Evolutionary conservation across 2,113 vertebrate species (phyloP).

Genomic region (Triplophysa siluroides): DNA sequence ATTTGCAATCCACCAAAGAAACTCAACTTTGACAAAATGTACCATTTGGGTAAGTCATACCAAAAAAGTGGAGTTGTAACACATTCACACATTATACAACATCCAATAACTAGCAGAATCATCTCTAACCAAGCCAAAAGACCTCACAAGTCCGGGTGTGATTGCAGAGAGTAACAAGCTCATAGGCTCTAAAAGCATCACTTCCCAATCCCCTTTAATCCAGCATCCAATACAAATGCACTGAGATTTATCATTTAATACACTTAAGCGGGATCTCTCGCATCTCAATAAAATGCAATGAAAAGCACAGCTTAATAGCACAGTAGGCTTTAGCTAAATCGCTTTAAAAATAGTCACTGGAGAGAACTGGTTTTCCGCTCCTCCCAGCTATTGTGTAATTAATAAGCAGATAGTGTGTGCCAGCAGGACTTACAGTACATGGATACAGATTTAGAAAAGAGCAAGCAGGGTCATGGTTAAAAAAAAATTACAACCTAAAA

Average conservation of each 20-base stretch:
- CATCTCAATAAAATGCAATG: constrained; percentile 67
- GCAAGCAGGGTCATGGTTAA: constrained; percentile 45
- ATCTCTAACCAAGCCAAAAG: constrained; percentile 32
- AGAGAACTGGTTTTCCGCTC: constrained; percentile 55
- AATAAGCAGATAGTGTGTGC: constrained; percentile 60
- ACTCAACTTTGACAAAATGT: neutral
- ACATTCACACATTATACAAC: neutral
- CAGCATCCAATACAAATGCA: constrained; percentile 66
- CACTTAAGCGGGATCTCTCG: constrained; percentile 72
- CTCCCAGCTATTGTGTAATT: constrained; percentile 60
- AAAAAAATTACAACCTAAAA: neutral
- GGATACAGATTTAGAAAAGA: constrained; percentile 44
- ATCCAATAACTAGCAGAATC: neutral
- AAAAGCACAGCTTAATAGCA: constrained; percentile 70
- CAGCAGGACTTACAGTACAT: constrained; percentile 42
- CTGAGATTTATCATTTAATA: constrained; percentile 73
- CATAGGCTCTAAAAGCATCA: constrained; percentile 71
- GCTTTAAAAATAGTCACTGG: constrained; percentile 56
- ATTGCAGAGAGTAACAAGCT: constrained; percentile 60
- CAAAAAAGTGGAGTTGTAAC: neutral
- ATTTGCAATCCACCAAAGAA: no score
- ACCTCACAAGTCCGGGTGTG: constrained; percentile 55
- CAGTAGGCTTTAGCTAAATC: constrained; percentile 64
- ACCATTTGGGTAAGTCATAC: neutral
- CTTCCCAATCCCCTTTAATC: constrained; percentile 74